A percentile compares a stretch with the other conserved stretches of the same genome.
Conservation (phyloP, 2,888 invertebrate genomes). For the Crematogaster levior region DNA sequence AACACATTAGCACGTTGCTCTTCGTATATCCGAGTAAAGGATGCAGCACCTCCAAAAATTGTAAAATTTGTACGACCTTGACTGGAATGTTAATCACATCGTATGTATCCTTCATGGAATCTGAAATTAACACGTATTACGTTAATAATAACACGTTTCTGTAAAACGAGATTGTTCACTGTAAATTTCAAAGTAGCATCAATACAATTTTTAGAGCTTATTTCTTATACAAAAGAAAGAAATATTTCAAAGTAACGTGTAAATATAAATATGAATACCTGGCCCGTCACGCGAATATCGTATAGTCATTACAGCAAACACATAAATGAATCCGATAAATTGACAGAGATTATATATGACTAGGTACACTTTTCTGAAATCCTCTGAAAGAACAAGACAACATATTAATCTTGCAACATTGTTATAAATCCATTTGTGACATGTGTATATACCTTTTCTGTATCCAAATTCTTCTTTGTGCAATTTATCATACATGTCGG, state of each 20-base stretch:
- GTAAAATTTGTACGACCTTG: slow-evolving; percentile 93
- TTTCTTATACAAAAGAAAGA: background rate
- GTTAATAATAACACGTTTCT: background rate
- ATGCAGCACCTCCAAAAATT: slow-evolving; percentile 95
- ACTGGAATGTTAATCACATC: slow-evolving; percentile 91
- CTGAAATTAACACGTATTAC: slow-evolving; percentile 80
- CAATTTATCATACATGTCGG: slow-evolving; percentile 90
- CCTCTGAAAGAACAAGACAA: slow-evolving; percentile 87
- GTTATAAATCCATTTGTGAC: background rate
- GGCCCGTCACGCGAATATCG: slow-evolving; percentile 91
- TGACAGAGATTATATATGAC: slow-evolving; percentile 96
- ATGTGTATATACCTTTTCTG: slow-evolving; percentile 90
- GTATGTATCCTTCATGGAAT: slow-evolving; percentile 90
- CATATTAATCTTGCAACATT: background rate
- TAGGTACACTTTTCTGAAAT: slow-evolving; percentile 93
- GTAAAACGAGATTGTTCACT: background rate
- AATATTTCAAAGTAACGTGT: background rate
- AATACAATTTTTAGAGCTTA: background rate
- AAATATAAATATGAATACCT: slow-evolving; percentile 83
- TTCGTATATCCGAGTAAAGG: slow-evolving; percentile 95
- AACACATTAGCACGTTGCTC: slow-evolving; percentile 90
- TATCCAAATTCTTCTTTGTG: slow-evolving; percentile 93
- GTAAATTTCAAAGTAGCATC: background rate
- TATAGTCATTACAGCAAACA: slow-evolving; percentile 91
- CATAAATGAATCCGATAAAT: slow-evolving; percentile 94